A percentile compares a stretch with the other conserved stretches of the same genome.
phyloP scores from a whole-genome alignment of 2,797 vertebrate species.

The Neosilurus hyrtlii region DNA sequence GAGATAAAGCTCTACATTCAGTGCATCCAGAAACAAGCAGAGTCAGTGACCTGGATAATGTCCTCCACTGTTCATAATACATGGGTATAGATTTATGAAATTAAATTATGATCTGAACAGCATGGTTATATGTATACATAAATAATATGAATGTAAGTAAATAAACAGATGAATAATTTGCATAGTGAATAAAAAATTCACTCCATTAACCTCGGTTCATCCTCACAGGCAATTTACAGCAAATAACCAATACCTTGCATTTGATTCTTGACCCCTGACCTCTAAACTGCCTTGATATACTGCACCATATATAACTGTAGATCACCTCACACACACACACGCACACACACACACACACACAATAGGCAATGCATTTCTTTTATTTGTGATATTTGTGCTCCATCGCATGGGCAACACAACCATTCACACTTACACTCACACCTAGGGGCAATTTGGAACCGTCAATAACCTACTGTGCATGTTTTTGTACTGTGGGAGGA shows the following conservation, averaged over 20 bases:
- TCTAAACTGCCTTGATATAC: background rate
- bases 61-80: conserved; percentile 7
- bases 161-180: too few relatives aligned
- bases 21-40: conserved; percentile 44
- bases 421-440: too few relatives aligned
- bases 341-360: background rate
- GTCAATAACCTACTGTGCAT: too few relatives aligned
- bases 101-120: background rate
- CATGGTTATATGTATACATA: background rate
- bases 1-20: conserved; percentile 62
- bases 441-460: too few relatives aligned
- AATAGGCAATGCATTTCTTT: background rate
- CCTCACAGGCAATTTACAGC: background rate
- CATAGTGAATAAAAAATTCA: background rate
- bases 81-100: background rate
- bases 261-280: background rate
- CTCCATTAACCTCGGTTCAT: background rate
- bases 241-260: background rate
- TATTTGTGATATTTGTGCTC: background rate
- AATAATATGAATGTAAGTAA: background rate
- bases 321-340: background rate
- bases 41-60: conserved; percentile 24
- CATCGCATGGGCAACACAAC: too few relatives aligned
- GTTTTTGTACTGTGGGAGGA: too few relatives aligned
- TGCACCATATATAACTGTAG: background rate